Conservation (phyloP, 2,113 vertebrate genomes). For the Cavia porcellus region DNA sequence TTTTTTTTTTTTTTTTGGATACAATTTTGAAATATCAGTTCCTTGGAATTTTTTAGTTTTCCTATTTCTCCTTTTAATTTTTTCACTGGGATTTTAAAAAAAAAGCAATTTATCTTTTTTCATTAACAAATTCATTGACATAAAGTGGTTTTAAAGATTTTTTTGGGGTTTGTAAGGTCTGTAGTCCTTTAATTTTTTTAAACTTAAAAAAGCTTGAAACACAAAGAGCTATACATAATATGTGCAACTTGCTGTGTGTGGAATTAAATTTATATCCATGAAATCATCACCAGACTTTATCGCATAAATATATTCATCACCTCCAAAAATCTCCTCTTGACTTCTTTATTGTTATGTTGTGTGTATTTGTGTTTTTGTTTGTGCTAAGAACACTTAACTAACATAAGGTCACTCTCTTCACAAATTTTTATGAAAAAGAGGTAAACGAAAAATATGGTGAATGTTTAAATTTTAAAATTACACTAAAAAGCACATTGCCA, state of each 20-base stretch:
- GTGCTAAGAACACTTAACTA: background rate
- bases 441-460: background rate
- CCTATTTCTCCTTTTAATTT: background rate
- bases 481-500: background rate
- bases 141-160: background rate
- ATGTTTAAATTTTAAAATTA: background rate
- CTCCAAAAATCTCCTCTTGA: background rate
- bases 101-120: background rate
- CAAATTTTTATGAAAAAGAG: background rate
- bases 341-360: background rate
- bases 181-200: background rate
- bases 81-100: background rate
- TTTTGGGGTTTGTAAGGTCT: background rate
- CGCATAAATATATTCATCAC: background rate
- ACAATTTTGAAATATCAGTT: background rate
- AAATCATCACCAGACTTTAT: background rate
- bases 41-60: background rate
- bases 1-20: conserved; percentile 2
- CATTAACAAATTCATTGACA: background rate
- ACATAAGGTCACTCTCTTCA: background rate
- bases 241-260: background rate
- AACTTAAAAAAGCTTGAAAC: background rate
- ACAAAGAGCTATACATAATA: background rate
- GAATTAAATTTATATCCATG: background rate
- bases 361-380: background rate